Percentiles rank a stretch among this genome's conserved stretches.
Conservation (phyloP, 2,113 vertebrate genomes). For the Chascanopsetta lugubris region DNA sequence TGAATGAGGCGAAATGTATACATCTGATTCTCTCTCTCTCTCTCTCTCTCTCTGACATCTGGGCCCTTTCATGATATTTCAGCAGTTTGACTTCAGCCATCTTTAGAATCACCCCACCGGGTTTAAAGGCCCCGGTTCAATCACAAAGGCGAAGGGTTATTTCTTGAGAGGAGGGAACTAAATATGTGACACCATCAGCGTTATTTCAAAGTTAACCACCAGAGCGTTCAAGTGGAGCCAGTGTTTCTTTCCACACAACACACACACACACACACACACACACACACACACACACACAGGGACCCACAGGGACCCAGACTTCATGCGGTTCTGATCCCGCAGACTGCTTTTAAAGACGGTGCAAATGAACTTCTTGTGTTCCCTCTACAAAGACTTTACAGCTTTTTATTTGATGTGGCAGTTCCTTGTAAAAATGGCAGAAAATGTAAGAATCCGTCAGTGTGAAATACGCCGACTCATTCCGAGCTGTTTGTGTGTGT, state of each 20-base stretch:
- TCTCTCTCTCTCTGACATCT: conserved; percentile 22
- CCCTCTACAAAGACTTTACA: conserved; percentile 69
- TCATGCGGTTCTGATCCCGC: conserved; percentile 69
- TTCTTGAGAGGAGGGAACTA: conserved; percentile 47
- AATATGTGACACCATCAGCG: conserved; percentile 75
- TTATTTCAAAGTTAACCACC: conserved; percentile 82
- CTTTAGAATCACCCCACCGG: conserved; percentile 65
- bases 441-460: conserved; percentile 69
- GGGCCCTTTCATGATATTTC: conserved; percentile 74
- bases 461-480: conserved; percentile 43
- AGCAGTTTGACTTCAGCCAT: conserved; percentile 52
- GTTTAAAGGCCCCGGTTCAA: conserved; percentile 73
- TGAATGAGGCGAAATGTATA: too few species aligned
- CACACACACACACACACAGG: conserved; percentile 18
- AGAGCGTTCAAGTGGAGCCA: conserved; percentile 66
- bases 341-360: conserved; percentile 69
- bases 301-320: too few species aligned
- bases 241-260: conserved; percentile 43
- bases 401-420: conserved; percentile 74
- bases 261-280: conserved; percentile 22
- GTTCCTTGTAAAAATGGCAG: conserved; percentile 71
- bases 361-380: conserved; percentile 80
- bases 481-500: conserved; percentile 46
- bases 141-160: conserved; percentile 47
- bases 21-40: conserved; percentile 7